A percentile compares a stretch with the other conserved stretches of the same genome.
Evolutionary conservation across 30 jellyfish, hydroid and myxozoan species (phyloP).

Genomic region (Hydractinia symbiolongicarpus): DNA sequence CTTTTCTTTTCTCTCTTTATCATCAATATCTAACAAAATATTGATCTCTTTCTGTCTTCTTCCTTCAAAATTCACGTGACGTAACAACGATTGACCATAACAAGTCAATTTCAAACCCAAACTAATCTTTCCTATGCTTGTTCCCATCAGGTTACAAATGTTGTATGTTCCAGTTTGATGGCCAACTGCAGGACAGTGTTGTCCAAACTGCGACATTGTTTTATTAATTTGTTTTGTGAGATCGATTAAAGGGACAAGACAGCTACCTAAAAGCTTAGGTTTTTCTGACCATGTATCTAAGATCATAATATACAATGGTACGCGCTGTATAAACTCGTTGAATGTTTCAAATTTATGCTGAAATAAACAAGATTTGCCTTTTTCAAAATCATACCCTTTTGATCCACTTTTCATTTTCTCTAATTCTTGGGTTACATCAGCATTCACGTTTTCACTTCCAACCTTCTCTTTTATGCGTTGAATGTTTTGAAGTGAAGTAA

Average conservation of each 20-base stretch:
- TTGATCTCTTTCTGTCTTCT: conserved; percentile 3
- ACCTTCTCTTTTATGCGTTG: not conserved
- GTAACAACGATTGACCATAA: conserved; percentile 8
- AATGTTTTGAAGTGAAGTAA: not conserved
- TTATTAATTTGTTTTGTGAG: not conserved
- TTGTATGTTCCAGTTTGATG: not conserved
- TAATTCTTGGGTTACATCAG: not conserved
- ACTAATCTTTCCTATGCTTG: conserved; percentile 1
- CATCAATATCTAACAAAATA: not conserved
- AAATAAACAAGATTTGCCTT: conserved; percentile 20
- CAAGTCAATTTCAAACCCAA: conserved; percentile 24
- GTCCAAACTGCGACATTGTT: not conserved
- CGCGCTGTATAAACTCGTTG: not conserved
- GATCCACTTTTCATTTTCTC: not conserved
- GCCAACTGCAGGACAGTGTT: conserved; percentile 14
- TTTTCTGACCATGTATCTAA: not conserved
- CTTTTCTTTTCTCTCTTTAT: not conserved
- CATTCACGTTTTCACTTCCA: not conserved
- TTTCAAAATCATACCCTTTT: conserved; percentile 5
- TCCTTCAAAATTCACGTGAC: conserved; percentile 2
- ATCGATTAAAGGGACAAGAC: not conserved
- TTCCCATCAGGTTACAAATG: conserved; percentile 13
- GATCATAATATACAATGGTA: conserved; percentile 10
- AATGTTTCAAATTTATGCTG: not conserved
- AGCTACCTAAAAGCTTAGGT: not conserved